Conservation (phyloP, 2,888 invertebrate genomes). For the Clistopyga incitator region DNA sequence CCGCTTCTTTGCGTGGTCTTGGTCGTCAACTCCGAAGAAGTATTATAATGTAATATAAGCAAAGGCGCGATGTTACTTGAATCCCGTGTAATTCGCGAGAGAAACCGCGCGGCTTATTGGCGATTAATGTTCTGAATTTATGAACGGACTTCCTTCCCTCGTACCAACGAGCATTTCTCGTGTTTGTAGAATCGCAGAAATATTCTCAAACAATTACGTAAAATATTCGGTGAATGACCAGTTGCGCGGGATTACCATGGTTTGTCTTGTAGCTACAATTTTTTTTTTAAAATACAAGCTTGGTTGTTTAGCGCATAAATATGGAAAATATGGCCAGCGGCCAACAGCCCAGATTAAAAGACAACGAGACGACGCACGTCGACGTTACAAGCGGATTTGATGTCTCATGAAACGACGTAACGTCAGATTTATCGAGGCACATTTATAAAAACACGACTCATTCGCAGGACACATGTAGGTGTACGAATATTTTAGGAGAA, state of each 20-base stretch:
- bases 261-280: neutral
- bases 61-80: conserved; percentile 18
- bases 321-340: conserved; percentile 40
- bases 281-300: conserved; percentile 26
- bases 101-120: conserved; percentile 8
- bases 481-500: conserved; percentile 60
- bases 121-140: conserved; percentile 33
- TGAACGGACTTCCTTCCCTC: neutral
- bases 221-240: conserved; percentile 19
- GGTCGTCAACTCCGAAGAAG: conserved; percentile 33
- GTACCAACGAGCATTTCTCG: conserved; percentile 7
- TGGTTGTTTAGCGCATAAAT: conserved; percentile 19
- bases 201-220: neutral
- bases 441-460: conserved; percentile 64
- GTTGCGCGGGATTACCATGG: conserved; percentile 3
- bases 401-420: conserved; percentile 51
- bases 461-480: conserved; percentile 58
- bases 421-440: conserved; percentile 63
- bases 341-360: conserved; percentile 54
- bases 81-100: conserved; percentile 33
- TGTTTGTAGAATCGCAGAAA: neutral
- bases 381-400: conserved; percentile 33
- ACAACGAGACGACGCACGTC: conserved; percentile 33
- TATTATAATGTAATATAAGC: neutral
- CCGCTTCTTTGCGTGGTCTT: conserved; percentile 12